Evolutionary conservation across 2,888 invertebrate genomes (phyloP).

Genomic region (Thereva unica): DNA sequence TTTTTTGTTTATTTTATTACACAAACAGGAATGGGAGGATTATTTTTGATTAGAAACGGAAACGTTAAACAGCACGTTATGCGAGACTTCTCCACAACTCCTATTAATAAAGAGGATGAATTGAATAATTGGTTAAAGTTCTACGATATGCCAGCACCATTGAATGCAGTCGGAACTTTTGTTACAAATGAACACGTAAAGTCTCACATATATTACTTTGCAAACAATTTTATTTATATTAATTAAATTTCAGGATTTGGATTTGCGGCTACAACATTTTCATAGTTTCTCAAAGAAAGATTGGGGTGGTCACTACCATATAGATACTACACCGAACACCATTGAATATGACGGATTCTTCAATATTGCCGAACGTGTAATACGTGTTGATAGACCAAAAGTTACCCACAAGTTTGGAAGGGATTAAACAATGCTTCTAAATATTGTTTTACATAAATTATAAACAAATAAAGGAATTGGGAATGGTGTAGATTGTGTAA

Average conservation of each 20-base stretch:
- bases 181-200: conserved; percentile 80
- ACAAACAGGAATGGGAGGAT: conserved; percentile 80
- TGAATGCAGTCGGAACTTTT: conserved; percentile 85
- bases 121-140: conserved; percentile 89
- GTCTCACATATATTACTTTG: background rate
- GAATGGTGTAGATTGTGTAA: no score
- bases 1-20: background rate
- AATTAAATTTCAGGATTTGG: conserved; percentile 69
- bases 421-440: conserved; percentile 62
- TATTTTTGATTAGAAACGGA: conserved; percentile 82
- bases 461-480: no score
- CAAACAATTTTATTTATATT: background rate
- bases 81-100: conserved; percentile 84
- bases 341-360: conserved; percentile 92
- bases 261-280: conserved; percentile 93
- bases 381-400: conserved; percentile 75
- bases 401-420: conserved; percentile 72
- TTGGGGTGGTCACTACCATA: conserved; percentile 95
- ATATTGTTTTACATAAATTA: no score
- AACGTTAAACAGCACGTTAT: conserved; percentile 91
- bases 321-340: conserved; percentile 86
- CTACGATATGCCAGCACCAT: conserved; percentile 86
- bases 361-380: conserved; percentile 71
- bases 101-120: conserved; percentile 72
- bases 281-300: conserved; percentile 85